phyloP scores from a whole-genome alignment of 2,797 vertebrate species.

The Anisognathus igniventris region DNA sequence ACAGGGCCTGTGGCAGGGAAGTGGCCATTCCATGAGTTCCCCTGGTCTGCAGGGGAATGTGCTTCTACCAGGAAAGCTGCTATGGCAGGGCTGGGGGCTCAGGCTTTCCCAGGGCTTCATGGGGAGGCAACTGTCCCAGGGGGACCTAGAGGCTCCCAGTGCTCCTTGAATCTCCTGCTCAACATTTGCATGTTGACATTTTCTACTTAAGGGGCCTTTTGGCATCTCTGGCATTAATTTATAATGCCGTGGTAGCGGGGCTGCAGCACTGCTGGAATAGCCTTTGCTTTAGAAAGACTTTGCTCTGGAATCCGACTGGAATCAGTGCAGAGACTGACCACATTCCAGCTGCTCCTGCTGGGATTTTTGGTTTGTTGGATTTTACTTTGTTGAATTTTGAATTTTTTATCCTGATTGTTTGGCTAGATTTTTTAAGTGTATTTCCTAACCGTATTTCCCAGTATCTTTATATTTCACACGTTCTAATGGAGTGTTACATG shows the following conservation, averaged over 20 bases:
- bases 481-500: not conserved
- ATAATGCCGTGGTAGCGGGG: not conserved
- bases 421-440: not conserved
- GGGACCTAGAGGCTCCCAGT: not conserved
- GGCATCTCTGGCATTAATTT: not conserved
- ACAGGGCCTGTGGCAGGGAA: fast-evolving
- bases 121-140: not conserved
- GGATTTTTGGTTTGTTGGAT: not conserved
- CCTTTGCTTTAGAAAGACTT: not conserved
- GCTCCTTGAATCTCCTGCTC: not conserved
- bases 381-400: not conserved
- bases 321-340: not conserved
- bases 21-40: not conserved
- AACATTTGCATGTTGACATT: not conserved
- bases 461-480: not conserved
- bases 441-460: not conserved
- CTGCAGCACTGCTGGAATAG: not conserved
- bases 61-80: not conserved
- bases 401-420: not conserved
- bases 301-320: not conserved
- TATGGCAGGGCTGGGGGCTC: fast-evolving
- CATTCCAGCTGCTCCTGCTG: not conserved
- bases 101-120: not conserved
- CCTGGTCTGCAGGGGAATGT: not conserved
- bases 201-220: slow-evolving; percentile 17